These are phyloP conservation scores for Thaumetopoea pityocampa DNA, from an alignment of 1,140 invertebrate species.

Conservation along the genomic window DNA sequence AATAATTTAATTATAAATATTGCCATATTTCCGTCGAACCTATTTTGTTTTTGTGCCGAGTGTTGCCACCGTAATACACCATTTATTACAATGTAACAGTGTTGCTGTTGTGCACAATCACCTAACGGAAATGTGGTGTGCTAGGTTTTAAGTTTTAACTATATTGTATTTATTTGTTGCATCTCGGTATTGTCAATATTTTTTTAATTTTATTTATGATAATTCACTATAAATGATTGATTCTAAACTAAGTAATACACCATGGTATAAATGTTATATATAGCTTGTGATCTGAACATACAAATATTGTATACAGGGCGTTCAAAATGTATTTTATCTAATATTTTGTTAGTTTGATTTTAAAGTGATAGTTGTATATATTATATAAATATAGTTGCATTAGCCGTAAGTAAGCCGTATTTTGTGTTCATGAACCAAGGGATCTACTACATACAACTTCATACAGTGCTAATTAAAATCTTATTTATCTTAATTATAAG, in stretches of 20 bases:
- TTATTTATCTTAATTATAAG: slow-evolving; percentile 12
- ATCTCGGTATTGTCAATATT: slow-evolving; percentile 4
- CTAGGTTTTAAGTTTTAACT: slow-evolving; percentile 42
- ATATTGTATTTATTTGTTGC: slow-evolving; percentile 33
- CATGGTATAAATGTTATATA: slow-evolving; percentile 18
- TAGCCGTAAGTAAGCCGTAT: slow-evolving; percentile 46
- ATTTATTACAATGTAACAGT: slow-evolving; percentile 8
- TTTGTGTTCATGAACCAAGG: slow-evolving; percentile 63
- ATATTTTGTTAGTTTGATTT: slow-evolving; percentile 24
- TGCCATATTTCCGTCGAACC: slow-evolving; percentile 38
- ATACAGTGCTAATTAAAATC: slow-evolving; percentile 21
- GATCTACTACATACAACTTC: slow-evolving; percentile 41
- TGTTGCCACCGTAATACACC: slow-evolving; percentile 32
- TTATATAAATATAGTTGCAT: slow-evolving; percentile 36
- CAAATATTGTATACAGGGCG: slow-evolving; percentile 40
- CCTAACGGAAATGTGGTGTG: slow-evolving; percentile 37
- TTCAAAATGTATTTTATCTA: slow-evolving; percentile 35
- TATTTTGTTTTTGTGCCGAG: slow-evolving; percentile 25
- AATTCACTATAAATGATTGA: slow-evolving; percentile 21
- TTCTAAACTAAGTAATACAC: slow-evolving; percentile 43
- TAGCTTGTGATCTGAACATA: slow-evolving; percentile 36
- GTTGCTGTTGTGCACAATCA: slow-evolving; percentile 13
- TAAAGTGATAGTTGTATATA: slow-evolving; percentile 35
- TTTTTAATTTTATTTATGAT: slow-evolving; percentile 8
- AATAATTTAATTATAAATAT: slow-evolving; percentile 39